Evolutionary conservation across 2,113 vertebrate species (phyloP), one percentile per base, ranked within the genome.

Genomic region (Glaucidium brasilianum): DNA sequence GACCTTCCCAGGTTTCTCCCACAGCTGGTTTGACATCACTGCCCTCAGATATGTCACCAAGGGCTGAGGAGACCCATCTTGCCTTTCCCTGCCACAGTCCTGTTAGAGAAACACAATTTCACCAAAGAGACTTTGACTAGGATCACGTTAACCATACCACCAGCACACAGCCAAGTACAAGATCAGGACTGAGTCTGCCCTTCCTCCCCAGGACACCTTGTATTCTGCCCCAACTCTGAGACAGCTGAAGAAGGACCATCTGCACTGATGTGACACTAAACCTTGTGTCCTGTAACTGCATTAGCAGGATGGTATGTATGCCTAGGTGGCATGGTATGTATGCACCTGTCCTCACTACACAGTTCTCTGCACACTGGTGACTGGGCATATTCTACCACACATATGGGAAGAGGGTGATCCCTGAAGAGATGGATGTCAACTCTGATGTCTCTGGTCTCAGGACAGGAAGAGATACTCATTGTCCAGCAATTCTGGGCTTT

Each of bases 351-450:
- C 26, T 59, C 37, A 6, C 6, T 43, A 18, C 5, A 3, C 15
- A 29, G 26, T 43, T 47, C 47, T 59, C 72, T 16, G 29, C 25
- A 37, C 3, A 35, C 7, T 12, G 79, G 50, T 1, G 2, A 15
- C 43, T 41, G 15, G 68, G 60, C 23, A 21, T 17, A 34, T 26
- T 30, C 22, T 50, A 32, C 17, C 1, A 3, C 56, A 32, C 0
- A 0, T 7, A 18, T 18, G 11, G 58, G 30, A 64, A 86, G 30
- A 50, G 20, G 1, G 3, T 4, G 17, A 1, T 56, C 47, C 21
- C 10, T 75, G 66, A 72, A 29, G 32, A 13, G 10, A 9, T 26
- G 25, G 34, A 34, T 53, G 4, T 49, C 50, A 64, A 5, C 12
- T 41, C 9, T 22, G n/a, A 19, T n/a, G 5, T 32, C 15, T 27